Evolutionary conservation across 1,140 invertebrate genomes (phyloP).

Genomic region (Drosophila sulfurigaster): DNA sequence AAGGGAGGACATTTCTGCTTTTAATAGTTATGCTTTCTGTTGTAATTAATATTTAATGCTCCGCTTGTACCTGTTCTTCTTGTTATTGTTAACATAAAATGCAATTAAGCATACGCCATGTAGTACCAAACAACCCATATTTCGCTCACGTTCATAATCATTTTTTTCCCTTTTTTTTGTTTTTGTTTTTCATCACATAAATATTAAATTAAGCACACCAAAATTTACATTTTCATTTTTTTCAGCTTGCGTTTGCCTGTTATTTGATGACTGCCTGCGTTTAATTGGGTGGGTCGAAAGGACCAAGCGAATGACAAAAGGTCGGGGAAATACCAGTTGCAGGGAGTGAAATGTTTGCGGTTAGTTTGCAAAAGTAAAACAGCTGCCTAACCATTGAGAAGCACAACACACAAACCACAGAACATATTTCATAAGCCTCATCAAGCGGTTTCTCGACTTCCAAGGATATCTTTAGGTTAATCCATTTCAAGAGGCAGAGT

Average conservation of each 20-base stretch:
- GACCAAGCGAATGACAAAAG: neutral
- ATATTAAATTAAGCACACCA: conserved; percentile 48
- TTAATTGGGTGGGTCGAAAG: conserved; percentile 4
- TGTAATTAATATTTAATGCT: conserved; percentile 51
- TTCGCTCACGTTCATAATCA: conserved; percentile 25
- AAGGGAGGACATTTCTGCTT: conserved; percentile 32
- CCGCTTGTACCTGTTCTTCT: conserved; percentile 15
- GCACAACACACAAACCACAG: conserved; percentile 31
- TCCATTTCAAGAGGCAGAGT: too few species aligned
- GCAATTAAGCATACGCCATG: conserved; percentile 76
- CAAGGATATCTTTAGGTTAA: too few species aligned
- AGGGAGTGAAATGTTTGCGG: conserved; percentile 36
- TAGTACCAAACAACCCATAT: conserved; percentile 24
- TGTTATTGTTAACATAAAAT: conserved; percentile 57
- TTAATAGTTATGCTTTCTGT: conserved; percentile 46
- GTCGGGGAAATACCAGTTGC: neutral
- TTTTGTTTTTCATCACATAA: conserved; percentile 52
- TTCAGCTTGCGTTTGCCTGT: neutral
- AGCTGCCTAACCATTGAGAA: conserved; percentile 15
- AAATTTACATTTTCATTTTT: conserved; percentile 47
- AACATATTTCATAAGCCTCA: conserved; percentile 58
- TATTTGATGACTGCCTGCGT: conserved; percentile 4
- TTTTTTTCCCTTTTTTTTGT: conserved; percentile 7
- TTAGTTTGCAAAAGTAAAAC: conserved; percentile 12
- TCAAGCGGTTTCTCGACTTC: conserved; percentile 27